Percentiles rank a stretch among this genome's conserved stretches.
phyloP scores from a whole-genome alignment of 2,113 vertebrate species.

The Micronycteris hirsuta region DNA sequence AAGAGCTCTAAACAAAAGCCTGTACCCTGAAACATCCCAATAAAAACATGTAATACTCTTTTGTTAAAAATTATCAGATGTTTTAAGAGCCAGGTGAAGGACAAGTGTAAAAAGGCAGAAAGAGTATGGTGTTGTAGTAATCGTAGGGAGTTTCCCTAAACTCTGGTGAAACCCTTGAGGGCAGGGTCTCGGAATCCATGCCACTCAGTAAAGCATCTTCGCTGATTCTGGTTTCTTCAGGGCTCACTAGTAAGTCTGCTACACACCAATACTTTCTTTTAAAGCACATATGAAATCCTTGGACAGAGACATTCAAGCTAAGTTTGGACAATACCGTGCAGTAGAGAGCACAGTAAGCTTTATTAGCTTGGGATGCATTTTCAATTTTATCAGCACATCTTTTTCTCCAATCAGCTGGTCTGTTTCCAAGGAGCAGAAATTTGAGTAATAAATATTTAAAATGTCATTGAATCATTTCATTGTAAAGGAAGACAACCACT shows the following conservation, averaged over 20 bases:
- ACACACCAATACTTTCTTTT: not conserved
- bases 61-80: slow-evolving; percentile 18
- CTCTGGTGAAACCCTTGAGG: slow-evolving; percentile 6
- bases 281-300: not conserved
- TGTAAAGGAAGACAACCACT: not conserved
- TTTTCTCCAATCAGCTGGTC: not conserved
- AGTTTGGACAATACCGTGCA: not conserved
- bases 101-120: not conserved
- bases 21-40: not conserved
- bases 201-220: not conserved
- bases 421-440: not conserved
- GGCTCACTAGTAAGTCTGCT: not conserved
- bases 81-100: slow-evolving; percentile 35
- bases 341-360: not conserved
- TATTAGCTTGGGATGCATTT: not conserved
- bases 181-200: not conserved
- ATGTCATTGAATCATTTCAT: not conserved
- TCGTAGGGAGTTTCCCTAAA: not conserved
- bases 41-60: slow-evolving; percentile 37
- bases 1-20: slow-evolving; percentile 42
- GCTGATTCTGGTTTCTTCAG: not conserved
- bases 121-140: not conserved
- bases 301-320: not conserved
- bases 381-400: not conserved
- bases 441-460: not conserved